These are phyloP conservation scores for Brachionus paranguensis DNA, from an alignment of 1,140 invertebrate species.

Conservation along the genomic window DNA sequence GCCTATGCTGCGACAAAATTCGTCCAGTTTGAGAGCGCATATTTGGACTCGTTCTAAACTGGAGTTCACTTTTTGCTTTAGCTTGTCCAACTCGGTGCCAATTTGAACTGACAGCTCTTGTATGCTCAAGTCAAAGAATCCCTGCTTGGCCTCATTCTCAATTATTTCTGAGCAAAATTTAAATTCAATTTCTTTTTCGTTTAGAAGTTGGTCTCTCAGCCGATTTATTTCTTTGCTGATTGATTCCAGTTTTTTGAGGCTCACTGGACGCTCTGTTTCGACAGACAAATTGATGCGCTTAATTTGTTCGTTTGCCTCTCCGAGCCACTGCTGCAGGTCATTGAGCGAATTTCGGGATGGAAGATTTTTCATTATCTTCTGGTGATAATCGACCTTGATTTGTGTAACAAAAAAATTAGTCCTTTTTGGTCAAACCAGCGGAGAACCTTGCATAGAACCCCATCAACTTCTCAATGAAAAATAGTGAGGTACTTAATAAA, in stretches of 20 bases:
- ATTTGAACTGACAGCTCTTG: not conserved
- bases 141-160: not conserved
- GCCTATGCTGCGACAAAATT: not conserved
- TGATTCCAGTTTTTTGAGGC: not conserved
- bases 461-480: too few relatives aligned
- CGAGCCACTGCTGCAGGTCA: not conserved
- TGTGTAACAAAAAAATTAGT: not conserved
- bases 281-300: not conserved
- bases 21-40: not conserved
- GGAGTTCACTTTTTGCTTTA: not conserved
- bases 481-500: too few relatives aligned
- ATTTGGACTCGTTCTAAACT: not conserved
- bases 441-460: too few relatives aligned
- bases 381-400: not conserved
- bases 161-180: not conserved
- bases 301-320: not conserved
- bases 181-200: slow-evolving; percentile 1
- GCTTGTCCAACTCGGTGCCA: not conserved
- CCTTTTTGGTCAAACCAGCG: too few relatives aligned
- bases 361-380: slow-evolving; percentile 24
- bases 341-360: slow-evolving; percentile 9
- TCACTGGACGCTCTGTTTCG: not conserved
- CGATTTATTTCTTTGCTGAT: not conserved
- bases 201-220: not conserved
- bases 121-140: slow-evolving; percentile 24